Base-by-base conservation (phyloP, 2,888 invertebrate species). In the Glomeris marginata region DNA sequence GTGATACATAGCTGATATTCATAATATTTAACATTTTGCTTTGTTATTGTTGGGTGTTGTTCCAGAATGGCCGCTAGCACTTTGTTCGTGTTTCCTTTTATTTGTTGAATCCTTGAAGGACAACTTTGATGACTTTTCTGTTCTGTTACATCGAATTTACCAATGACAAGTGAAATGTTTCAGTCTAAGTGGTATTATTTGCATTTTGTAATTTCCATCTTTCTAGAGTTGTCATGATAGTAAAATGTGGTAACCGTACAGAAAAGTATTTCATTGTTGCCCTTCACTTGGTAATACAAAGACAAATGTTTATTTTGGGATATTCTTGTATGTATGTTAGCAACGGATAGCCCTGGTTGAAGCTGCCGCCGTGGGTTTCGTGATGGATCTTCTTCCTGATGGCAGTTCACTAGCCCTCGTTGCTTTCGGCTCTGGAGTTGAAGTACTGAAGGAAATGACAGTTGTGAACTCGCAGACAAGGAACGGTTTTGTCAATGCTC, bases 311-410 rank as follows among this genome's bases (percentile, higher is more conserved):
- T 21, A 6, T 20, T 42, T 18, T 18, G 3, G 16, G 3, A 18
- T 5, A 5, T 50, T 11, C 10, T 8, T 40, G 45, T 46, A 18
- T 38, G 8, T 38, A 13, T 28, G 21, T 11, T 33, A 50, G 50
- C 50, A 50, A 20, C 36, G 50, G 36, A 50, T 50, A 2, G 72
- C 68, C 49, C 76, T 74, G 59, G 63, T 77, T 47, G 65, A 75
- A 36, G 64, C 70, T 52, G 76, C 77, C 0, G 69, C 77, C 50
- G 67, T 75, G 37, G 75, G 76, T 60, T 74, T 76, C 71, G 72
- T 74, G 2, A 65, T 72, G 28, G 72, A 74, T 51, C 74, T 76
- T 59, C 62, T 77, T 16, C 72, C 61, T 4, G 59, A 62, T 41
- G 64, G 62, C 20, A 61, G 63, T 38, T 57, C 60, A 52, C 55